Evolutionary conservation across 1,140 invertebrate species (phyloP), one percentile per base, ranked within the genome.

Genomic region (Ectropis grisescens): DNA sequence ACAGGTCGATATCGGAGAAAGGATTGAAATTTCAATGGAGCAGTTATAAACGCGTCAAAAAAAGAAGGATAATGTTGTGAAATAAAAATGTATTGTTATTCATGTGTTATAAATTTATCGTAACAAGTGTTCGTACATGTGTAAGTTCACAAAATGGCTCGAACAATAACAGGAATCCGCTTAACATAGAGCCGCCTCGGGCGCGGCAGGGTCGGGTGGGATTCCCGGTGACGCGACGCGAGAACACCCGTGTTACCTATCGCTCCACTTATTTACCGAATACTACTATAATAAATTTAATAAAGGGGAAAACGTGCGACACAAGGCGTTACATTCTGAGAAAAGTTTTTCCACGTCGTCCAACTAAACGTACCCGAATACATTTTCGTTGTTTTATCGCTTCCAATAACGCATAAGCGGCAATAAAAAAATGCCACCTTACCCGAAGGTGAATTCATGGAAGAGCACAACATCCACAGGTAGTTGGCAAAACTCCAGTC

Each of bases 401-500:
- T 33, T 13, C 25, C 42, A 39, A 48, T 43, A 43, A 32, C 36
- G 27, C 23, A 40, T 39, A 35, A 36, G 48, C 49, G 45, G 47
- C 45, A 53, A 62, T 61, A 74, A 68, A 55, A 65, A 61, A 57
- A 55, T 45, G 50, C 39, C 39, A 52, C 49, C 48, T 58, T 46
- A 55, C 41, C 46, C 32, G 47, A 53, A 50, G 45, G 48, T 62
- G 57, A 62, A 56, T 67, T 65, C 60, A 34, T 43, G 32, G 53
- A 58, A 69, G 54, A 43, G 50, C 39, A 41, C 36, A 46, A 47
- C 48, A 49, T 62, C 74, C 56, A 79, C 74, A 79, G 69, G 74
- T 79, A 68, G 74, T 79, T 79, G 70, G 74, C 69, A 61, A 39
- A 29, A 38, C 30, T 72, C 71, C 71, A 78, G 65, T 43, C 58